These are phyloP conservation scores for Synaphobranchus kaupii DNA, from an alignment of 2,797 vertebrate species.

Conservation along the genomic window DNA sequence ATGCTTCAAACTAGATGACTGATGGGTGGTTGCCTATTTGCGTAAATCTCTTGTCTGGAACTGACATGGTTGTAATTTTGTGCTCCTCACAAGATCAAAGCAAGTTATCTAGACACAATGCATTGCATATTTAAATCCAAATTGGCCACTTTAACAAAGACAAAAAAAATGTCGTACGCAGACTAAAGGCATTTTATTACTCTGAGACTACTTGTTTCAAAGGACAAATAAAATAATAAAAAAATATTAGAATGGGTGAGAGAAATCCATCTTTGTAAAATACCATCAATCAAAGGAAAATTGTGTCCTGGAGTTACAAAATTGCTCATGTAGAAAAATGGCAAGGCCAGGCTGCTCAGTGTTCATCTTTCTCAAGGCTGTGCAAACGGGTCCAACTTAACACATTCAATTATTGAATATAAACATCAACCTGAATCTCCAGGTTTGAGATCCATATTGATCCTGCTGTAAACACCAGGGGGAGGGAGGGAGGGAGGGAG, in stretches of 20 bases:
- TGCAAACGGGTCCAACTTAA: slow-evolving; percentile 46
- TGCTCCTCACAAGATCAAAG: slow-evolving; percentile 60
- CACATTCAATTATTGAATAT: slow-evolving; percentile 43
- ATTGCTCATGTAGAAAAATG: slow-evolving; percentile 38
- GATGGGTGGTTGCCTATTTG: slow-evolving; percentile 72
- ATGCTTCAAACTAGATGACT: slow-evolving; percentile 72
- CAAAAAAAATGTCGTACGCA: slow-evolving; percentile 39
- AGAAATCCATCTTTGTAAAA: slow-evolving; percentile 33
- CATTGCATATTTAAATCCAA: slow-evolving; percentile 56
- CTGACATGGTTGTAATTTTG: slow-evolving; percentile 73
- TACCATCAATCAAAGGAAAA: slow-evolving; percentile 35
- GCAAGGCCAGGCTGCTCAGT: slow-evolving; percentile 43
- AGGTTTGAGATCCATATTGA: slow-evolving; percentile 37
- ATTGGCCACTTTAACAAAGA: slow-evolving; percentile 45
- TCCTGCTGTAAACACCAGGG: slow-evolving; percentile 37
- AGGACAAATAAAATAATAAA: slow-evolving; percentile 20
- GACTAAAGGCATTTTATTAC: slow-evolving; percentile 29
- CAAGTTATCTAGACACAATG: slow-evolving; percentile 55
- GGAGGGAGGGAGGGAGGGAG: slow-evolving; percentile 15
- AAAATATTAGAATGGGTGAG: slow-evolving; percentile 31
- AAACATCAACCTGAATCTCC: slow-evolving; percentile 35
- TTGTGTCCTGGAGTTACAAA: slow-evolving; percentile 37
- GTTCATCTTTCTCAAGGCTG: slow-evolving; percentile 50
- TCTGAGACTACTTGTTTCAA: slow-evolving; percentile 27
- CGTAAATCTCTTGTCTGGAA: slow-evolving; percentile 74